These are phyloP conservation scores for Ataeniobius toweri DNA, from an alignment of 2,797 vertebrate species.

Conservation along the genomic window DNA sequence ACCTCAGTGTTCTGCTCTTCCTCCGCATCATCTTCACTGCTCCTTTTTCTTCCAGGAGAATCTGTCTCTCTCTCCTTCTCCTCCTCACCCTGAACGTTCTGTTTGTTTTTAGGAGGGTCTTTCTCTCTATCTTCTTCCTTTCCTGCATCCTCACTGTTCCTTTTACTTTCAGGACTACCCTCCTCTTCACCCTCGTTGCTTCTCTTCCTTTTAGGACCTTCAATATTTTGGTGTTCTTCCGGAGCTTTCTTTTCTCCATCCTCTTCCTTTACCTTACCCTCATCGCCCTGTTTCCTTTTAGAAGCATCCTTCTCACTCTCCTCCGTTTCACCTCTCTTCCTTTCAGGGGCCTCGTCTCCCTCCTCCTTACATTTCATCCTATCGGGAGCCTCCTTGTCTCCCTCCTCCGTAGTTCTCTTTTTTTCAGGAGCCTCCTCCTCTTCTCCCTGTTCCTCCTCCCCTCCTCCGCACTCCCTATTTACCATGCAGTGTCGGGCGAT, in stretches of 20 bases:
- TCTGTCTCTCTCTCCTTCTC: not conserved
- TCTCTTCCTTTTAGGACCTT: not conserved
- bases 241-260: not conserved
- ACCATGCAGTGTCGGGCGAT: conserved; percentile 63
- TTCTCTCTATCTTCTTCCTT: not conserved
- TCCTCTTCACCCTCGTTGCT: not conserved
- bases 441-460: not conserved
- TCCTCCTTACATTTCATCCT: not conserved
- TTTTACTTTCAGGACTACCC: not conserved
- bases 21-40: not conserved
- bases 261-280: not conserved
- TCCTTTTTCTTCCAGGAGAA: not conserved
- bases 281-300: conserved; percentile 2
- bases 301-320: not conserved
- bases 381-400: not conserved
- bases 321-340: not conserved
- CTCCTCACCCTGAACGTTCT: not conserved
- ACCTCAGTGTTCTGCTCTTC: conserved; percentile 1
- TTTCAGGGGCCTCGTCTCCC: conserved; percentile 3
- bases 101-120: not conserved
- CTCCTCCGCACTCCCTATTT: not conserved
- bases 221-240: too few relatives aligned
- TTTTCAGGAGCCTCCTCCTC: conserved; percentile 5
- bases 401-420: not conserved
- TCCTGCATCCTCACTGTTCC: not conserved